Percentiles rank a stretch among this genome's conserved stretches.
Evolutionary conservation across 2,797 vertebrate species (phyloP).

Genomic region (Clangula hyemalis): DNA sequence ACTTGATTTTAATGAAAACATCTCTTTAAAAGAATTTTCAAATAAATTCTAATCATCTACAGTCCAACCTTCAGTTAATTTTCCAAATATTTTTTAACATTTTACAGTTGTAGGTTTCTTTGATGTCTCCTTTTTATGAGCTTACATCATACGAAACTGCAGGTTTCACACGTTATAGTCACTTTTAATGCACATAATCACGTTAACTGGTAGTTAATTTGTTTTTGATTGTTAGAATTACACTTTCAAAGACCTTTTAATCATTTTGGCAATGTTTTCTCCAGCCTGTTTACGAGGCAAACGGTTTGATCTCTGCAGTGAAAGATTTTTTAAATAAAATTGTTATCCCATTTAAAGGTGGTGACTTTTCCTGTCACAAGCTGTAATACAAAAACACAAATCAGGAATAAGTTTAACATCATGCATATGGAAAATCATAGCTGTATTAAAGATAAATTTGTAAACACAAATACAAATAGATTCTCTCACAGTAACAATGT

Average conservation of each 20-base stretch:
- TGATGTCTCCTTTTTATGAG: constrained; percentile 38
- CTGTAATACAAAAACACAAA: not conserved
- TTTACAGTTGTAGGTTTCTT: constrained; percentile 43
- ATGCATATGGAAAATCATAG: not conserved
- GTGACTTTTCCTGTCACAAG: not conserved
- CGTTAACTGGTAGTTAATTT: constrained; percentile 43
- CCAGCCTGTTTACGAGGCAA: constrained; percentile 6
- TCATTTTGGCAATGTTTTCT: constrained; percentile 40
- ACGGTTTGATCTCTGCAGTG: constrained; percentile 25
- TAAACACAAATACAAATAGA: not conserved
- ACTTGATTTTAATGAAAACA: not conserved
- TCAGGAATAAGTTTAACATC: not conserved
- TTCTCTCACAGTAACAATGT: not conserved
- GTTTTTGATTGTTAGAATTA: constrained; percentile 39
- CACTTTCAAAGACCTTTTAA: constrained; percentile 60
- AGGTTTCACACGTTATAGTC: constrained; percentile 45
- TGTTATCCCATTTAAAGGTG: not conserved
- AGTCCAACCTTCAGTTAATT: constrained; percentile 35
- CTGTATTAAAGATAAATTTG: not conserved
- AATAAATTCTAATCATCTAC: constrained; percentile 21
- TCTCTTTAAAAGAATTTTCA: constrained; percentile 1
- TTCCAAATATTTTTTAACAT: constrained; percentile 23
- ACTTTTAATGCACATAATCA: constrained; percentile 29
- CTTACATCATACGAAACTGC: not conserved
- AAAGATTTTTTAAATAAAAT: not conserved